phyloP scores from a whole-genome alignment of 2,888 invertebrate species.

The Tiphia femorata region DNA sequence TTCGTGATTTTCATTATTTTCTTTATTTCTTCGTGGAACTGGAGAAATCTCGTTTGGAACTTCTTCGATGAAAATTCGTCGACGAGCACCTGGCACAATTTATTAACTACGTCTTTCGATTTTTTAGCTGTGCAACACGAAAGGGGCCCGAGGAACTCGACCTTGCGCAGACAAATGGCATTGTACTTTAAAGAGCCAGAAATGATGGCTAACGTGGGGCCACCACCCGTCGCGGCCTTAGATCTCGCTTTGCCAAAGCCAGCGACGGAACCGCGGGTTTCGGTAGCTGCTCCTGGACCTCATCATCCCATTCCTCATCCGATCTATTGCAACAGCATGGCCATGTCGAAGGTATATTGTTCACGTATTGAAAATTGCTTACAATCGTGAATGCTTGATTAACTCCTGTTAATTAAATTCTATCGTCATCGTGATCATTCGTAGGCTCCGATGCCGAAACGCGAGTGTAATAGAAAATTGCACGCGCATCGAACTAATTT shows the following conservation, averaged over 20 bases:
- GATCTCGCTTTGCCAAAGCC: constrained; percentile 71
- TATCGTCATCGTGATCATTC: too few species aligned
- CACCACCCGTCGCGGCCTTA: constrained; percentile 65
- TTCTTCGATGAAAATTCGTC: too few species aligned
- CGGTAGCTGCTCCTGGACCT: constrained; percentile 40
- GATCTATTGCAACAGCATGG: constrained; percentile 54
- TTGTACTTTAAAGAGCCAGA: constrained; percentile 80
- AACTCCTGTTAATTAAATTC: too few species aligned
- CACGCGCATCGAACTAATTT: too few species aligned
- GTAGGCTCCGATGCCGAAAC: too few species aligned
- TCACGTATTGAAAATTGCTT: too few species aligned
- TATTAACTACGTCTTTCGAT: too few species aligned
- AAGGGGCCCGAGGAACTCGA: constrained; percentile 95
- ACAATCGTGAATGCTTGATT: too few species aligned
- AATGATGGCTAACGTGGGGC: constrained; percentile 59
- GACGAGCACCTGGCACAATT: too few species aligned
- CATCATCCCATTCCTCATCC: constrained; percentile 54
- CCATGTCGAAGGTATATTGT: constrained; percentile 70
- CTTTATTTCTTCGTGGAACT: background rate
- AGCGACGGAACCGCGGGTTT: constrained; percentile 47
- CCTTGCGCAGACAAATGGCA: constrained; percentile 92
- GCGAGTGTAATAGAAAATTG: too few species aligned
- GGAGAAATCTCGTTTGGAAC: background rate
- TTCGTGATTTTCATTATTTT: background rate
- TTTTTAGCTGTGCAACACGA: constrained; percentile 96